Conservation (phyloP, 2,888 invertebrate genomes). For the Petrolisthes manimaculis region DNA sequence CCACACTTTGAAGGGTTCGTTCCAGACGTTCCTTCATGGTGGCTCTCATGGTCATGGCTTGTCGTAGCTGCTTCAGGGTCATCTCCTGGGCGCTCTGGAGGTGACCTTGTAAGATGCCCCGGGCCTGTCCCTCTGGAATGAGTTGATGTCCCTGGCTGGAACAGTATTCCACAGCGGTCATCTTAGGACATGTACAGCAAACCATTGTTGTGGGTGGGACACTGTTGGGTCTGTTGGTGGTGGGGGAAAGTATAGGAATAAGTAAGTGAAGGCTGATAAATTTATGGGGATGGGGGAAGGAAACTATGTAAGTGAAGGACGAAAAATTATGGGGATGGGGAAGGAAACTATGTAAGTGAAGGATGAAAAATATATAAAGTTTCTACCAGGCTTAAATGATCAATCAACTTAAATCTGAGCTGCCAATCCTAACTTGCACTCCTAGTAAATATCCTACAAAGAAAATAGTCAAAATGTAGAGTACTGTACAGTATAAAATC, state of each 20-base stretch:
- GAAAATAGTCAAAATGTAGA: too few relatives aligned
- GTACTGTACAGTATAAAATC: too few relatives aligned
- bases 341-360: too few relatives aligned
- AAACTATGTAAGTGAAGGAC: too few relatives aligned
- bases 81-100: conserved; percentile 48
- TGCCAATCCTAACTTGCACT: too few relatives aligned
- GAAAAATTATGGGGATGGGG: too few relatives aligned
- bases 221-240: not conserved
- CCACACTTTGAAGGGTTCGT: conserved; percentile 57
- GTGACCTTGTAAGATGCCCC: conserved; percentile 43
- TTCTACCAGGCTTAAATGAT: too few relatives aligned
- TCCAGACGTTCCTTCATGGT: conserved; percentile 62
- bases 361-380: not conserved
- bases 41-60: conserved; percentile 55
- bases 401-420: too few relatives aligned
- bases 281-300: too few relatives aligned
- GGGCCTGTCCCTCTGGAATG: conserved; percentile 53
- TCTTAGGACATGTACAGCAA: conserved; percentile 56
- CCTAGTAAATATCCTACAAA: too few relatives aligned
- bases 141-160: conserved; percentile 52
- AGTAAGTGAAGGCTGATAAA: too few relatives aligned
- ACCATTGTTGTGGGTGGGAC: conserved; percentile 40
- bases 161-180: conserved; percentile 43
- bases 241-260: too few relatives aligned
- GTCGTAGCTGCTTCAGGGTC: conserved; percentile 51